Evolutionary conservation across 2,888 invertebrate genomes (phyloP).

Genomic region (Drosophila basisetae): DNA sequence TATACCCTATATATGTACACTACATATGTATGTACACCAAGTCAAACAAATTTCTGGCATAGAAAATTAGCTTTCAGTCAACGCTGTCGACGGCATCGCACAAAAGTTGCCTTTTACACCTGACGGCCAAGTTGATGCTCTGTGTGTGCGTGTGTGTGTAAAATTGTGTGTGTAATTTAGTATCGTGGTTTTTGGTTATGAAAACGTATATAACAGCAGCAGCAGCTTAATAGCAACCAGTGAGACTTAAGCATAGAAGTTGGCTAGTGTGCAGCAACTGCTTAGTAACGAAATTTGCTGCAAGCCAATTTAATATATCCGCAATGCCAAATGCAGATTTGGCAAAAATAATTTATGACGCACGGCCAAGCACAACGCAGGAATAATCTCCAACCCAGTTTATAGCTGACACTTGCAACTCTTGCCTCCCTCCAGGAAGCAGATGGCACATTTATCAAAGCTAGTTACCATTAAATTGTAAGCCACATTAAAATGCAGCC

Average conservation of each 20-base stretch:
- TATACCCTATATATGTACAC: slow-evolving; percentile 7
- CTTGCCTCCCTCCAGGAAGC: no score
- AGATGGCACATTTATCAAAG: slow-evolving; percentile 47
- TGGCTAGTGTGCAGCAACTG: slow-evolving; percentile 19
- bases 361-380: slow-evolving; percentile 52
- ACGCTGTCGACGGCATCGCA: slow-evolving; percentile 36
- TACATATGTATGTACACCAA: slow-evolving; percentile 29
- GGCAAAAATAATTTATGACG: slow-evolving; percentile 69
- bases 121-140: slow-evolving; percentile 24
- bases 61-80: slow-evolving; percentile 69
- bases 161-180: slow-evolving; percentile 11
- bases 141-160: slow-evolving; percentile 11
- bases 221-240: slow-evolving; percentile 39
- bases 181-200: slow-evolving; percentile 41
- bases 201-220: slow-evolving; percentile 51
- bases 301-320: slow-evolving; percentile 41
- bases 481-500: slow-evolving; percentile 27
- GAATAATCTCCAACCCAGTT: slow-evolving; percentile 31
- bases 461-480: slow-evolving; percentile 72
- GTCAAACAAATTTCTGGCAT: slow-evolving; percentile 62
- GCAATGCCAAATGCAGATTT: slow-evolving; percentile 69
- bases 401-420: no score
- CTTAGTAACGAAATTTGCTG: slow-evolving; percentile 6
- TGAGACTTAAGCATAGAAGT: slow-evolving; percentile 31
- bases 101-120: slow-evolving; percentile 50